A percentile compares a stretch with the other conserved stretches of the same genome.
These are phyloP conservation scores for Panurus biarmicus DNA, from an alignment of 2,113 vertebrate genomes.

Conservation along the genomic window DNA sequence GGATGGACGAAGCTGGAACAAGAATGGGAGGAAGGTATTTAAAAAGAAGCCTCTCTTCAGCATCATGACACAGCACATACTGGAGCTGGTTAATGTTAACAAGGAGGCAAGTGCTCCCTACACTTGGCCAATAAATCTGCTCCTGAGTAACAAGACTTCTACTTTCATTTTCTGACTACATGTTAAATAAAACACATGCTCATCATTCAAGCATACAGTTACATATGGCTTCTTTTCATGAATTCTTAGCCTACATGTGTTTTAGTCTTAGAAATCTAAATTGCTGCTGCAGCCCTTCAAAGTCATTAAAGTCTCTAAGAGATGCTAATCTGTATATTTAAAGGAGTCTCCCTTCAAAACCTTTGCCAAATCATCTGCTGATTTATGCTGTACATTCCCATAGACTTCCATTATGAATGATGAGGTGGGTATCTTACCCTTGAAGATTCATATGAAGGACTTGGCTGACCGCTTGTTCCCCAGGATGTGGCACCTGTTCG, in stretches of 20 bases:
- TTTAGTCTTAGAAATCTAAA: neutral
- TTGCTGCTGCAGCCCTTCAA: neutral
- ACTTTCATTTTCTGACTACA: neutral
- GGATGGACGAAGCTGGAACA: neutral
- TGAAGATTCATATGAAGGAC: slow-evolving; percentile 90
- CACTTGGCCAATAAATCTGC: neutral
- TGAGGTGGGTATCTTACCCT: slow-evolving; percentile 80
- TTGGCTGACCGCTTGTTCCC: slow-evolving; percentile 89
- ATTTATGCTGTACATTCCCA: neutral
- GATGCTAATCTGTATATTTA: neutral
- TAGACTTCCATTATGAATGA: neutral
- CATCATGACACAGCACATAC: neutral
- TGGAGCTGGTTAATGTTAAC: neutral
- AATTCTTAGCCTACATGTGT: neutral
- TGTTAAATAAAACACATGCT: neutral
- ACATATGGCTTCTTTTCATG: neutral
- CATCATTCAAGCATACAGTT: neutral
- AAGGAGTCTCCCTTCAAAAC: neutral
- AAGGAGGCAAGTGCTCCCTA: neutral
- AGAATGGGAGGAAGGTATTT: neutral
- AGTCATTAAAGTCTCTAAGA: neutral
- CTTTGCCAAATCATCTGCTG: neutral
- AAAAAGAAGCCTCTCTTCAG: neutral
- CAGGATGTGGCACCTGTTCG: slow-evolving; percentile 85
- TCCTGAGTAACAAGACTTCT: neutral